phyloP scores from a whole-genome alignment of 2,797 vertebrate genomes.

The Toxotes lorentzi region DNA sequence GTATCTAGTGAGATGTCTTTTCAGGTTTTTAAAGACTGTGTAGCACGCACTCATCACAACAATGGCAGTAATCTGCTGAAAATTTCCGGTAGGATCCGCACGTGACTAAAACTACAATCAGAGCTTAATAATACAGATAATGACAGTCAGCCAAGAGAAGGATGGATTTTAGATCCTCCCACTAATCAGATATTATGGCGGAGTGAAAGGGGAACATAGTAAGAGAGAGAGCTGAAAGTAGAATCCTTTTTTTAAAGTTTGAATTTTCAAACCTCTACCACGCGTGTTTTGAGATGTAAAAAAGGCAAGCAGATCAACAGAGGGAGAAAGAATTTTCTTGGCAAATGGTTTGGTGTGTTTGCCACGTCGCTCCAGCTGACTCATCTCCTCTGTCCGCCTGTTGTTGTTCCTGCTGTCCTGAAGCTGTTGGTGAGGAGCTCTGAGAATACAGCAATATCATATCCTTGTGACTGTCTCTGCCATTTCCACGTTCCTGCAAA shows the following conservation, averaged over 20 bases:
- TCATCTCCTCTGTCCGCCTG: conserved; percentile 57
- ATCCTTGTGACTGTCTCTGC: conserved; percentile 5
- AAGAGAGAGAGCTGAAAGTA: conserved; percentile 2
- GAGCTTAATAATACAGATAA: conserved; percentile 49
- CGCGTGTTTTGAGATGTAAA: conserved; percentile 1
- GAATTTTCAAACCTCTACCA: conserved; percentile 5
- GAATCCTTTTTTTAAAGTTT: conserved; percentile 13
- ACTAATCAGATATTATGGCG: conserved; percentile 33
- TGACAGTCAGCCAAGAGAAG: conserved; percentile 28
- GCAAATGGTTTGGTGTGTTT: conserved; percentile 50
- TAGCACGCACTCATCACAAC: neutral
- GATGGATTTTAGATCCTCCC: conserved; percentile 28
- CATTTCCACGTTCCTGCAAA: conserved; percentile 12
- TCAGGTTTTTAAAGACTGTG: conserved; percentile 14
- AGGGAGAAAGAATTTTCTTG: conserved; percentile 28
- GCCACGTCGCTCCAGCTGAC: conserved; percentile 64
- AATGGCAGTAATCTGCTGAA: conserved; percentile 30
- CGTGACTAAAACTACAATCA: conserved; percentile 30
- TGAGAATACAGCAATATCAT: conserved; percentile 24
- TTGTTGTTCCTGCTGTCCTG: conserved; percentile 57
- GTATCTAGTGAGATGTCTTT: conserved; percentile 1
- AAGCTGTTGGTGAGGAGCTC: conserved; percentile 46
- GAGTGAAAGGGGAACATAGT: neutral
- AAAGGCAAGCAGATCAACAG: conserved; percentile 23
- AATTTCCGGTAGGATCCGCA: neutral